Evolutionary conservation across 2,888 invertebrate genomes (phyloP).

Genomic region (Acanthosepion esculentum): DNA sequence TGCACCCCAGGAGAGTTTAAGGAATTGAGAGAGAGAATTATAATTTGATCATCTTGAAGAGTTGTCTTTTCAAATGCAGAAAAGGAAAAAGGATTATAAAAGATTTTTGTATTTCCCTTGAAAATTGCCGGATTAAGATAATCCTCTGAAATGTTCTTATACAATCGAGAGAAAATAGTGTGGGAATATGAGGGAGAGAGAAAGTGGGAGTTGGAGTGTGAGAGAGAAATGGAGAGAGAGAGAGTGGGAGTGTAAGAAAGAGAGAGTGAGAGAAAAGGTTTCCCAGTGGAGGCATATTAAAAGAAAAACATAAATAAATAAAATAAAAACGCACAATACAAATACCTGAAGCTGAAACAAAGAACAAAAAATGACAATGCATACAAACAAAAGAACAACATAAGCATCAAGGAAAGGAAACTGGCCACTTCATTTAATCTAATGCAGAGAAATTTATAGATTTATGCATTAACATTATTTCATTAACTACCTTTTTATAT

Average conservation of each 20-base stretch:
- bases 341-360: slow-evolving; percentile 20
- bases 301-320: background rate
- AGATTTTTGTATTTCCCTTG: background rate
- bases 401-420: background rate
- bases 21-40: no score
- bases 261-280: background rate
- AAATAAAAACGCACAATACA: background rate
- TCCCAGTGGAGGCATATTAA: background rate
- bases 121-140: background rate
- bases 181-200: background rate
- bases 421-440: background rate
- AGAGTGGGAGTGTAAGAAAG: background rate
- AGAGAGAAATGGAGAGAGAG: background rate
- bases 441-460: background rate
- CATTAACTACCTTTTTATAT: no score
- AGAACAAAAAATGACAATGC: background rate
- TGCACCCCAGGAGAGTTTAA: no score
- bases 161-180: background rate
- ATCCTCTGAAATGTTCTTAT: background rate
- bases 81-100: background rate
- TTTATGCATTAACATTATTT: background rate
- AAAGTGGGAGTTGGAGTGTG: background rate
- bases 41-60: background rate
- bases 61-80: background rate
- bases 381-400: background rate